Evolutionary conservation across 2,888 invertebrate genomes (phyloP), one percentile per base, ranked within the genome.

Genomic region (Thumatha senex): DNA sequence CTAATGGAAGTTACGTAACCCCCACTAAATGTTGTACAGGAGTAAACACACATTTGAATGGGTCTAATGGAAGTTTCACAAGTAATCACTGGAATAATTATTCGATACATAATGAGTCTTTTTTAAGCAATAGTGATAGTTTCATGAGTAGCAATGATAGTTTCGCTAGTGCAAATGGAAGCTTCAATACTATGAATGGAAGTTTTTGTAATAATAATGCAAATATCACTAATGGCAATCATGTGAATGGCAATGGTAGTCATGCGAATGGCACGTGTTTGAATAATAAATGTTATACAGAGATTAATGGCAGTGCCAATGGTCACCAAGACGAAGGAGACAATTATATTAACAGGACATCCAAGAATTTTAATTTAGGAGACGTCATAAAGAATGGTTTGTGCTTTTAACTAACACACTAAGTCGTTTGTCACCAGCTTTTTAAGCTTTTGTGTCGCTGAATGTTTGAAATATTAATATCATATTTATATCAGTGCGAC

Each of bases 311-410:
- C 24, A 67, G 54, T 31, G 46, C 41, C n/a, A 70, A 63, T 33
- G 63, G 77, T 9, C 73, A 77, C 35, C 65, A 75, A 34, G 77
- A 76, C 14, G 80, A 83, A 54, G 87, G 86, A 33, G 76, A 78
- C 11, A 54, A 61, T 13, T 74, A 66, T 42, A 48, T 63, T 11
- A 78, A 68, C 51, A 76, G 64, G 46, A 66, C 74, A 18, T 48
- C 72, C 18, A 83, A 78, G 63, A 77, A 58, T 54, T 58, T 74
- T 53, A 80, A 82, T 56, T 51, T 84, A 53, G 70, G 79, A 62
- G 89, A 89, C 56, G 76, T 84, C 67, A 74, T 85, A 53, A 83
- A 84, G 72, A 89, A 89, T 79, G 90, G 90, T 91, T 87, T 88
- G 89, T 90, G 77, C 68, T 71, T 78, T 77, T n/a, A 53, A 74